Percentiles rank a stretch among this genome's conserved stretches.
phyloP scores from a whole-genome alignment of 2,797 vertebrate genomes.

The Coccyzus lansbergi region DNA sequence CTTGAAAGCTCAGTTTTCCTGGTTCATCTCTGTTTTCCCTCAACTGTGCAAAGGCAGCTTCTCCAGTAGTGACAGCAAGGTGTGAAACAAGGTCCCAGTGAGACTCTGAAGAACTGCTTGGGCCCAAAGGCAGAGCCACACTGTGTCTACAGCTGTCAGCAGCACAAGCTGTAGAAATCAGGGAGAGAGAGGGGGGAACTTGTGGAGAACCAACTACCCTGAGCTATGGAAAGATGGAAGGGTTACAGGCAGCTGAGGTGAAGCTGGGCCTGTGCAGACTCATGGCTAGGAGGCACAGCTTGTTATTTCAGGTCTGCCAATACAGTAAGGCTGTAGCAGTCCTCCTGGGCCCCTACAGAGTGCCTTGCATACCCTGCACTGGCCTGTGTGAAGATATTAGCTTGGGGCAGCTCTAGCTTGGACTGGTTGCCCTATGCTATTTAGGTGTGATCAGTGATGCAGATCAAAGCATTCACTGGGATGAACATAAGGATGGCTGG shows the following conservation, averaged over 20 bases:
- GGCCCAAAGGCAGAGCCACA: not conserved
- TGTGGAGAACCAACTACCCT: not conserved
- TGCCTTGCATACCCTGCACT: not conserved
- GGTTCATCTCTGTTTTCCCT: not conserved
- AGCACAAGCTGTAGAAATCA: not conserved
- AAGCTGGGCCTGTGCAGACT: not conserved
- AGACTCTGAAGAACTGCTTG: not conserved
- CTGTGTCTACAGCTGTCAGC: accelerated
- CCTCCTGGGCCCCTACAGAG: not conserved
- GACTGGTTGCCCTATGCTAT: not conserved
- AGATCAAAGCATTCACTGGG: not conserved
- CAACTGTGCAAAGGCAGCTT: not conserved
- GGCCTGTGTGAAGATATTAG: not conserved
- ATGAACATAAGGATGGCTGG: not conserved
- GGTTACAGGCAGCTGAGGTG: not conserved
- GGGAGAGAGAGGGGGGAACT: not conserved
- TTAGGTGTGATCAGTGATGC: not conserved
- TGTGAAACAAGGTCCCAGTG: not conserved
- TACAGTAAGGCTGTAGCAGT: not conserved
- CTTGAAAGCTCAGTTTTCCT: not conserved
- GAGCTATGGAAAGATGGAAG: not conserved
- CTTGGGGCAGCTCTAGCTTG: not conserved
- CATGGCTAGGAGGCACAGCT: not conserved
- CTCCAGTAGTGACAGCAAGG: not conserved
- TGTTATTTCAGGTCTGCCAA: not conserved